phyloP scores from a whole-genome alignment of 2,888 invertebrate genomes.

The Nezara viridula region DNA sequence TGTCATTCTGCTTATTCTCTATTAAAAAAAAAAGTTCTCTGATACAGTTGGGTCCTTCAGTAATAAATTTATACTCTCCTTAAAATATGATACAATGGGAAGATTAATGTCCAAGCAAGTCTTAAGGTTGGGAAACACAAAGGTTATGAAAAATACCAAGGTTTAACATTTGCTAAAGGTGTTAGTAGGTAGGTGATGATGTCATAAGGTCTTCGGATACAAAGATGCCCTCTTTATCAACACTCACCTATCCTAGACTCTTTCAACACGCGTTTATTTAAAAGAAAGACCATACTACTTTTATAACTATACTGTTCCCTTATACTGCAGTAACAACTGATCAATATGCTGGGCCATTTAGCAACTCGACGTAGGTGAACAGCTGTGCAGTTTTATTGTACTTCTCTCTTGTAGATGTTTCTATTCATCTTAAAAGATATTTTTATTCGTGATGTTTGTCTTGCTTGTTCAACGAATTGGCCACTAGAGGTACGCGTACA shows the following conservation, averaged over 20 bases:
- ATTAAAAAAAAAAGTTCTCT: neutral
- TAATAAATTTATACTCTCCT: neutral
- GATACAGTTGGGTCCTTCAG: neutral
- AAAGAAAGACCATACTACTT: too few species aligned
- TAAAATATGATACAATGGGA: neutral
- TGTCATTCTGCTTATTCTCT: too few species aligned
- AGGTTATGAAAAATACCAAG: conserved; percentile 11
- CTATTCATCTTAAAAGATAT: too few species aligned
- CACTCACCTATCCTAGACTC: neutral
- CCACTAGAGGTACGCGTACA: too few species aligned
- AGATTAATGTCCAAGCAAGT: neutral
- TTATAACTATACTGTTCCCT: too few species aligned
- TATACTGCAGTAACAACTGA: too few species aligned
- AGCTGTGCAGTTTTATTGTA: too few species aligned
- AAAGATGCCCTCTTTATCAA: neutral
- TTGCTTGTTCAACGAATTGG: too few species aligned
- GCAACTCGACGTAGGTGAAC: too few species aligned
- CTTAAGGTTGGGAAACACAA: neutral
- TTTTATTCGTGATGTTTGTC: too few species aligned
- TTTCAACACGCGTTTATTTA: neutral
- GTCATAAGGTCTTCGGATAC: neutral
- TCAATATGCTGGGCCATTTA: too few species aligned
- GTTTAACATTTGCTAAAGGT: neutral
- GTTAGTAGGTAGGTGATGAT: neutral
- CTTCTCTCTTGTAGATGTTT: too few species aligned